Evolutionary conservation across 1,140 invertebrate species (phyloP), one percentile per base, ranked within the genome.

Genomic region (Camponotus vicinus): DNA sequence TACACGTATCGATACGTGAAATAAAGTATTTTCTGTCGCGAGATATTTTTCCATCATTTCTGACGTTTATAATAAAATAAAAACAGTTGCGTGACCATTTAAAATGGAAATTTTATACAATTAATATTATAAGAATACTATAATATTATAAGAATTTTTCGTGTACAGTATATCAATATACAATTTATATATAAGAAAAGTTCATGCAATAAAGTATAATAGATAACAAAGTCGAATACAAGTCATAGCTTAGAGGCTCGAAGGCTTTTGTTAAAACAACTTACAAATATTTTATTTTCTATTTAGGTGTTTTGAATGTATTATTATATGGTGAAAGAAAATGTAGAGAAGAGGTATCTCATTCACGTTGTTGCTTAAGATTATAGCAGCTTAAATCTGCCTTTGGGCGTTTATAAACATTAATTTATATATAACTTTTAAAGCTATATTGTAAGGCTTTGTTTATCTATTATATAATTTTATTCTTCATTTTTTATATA

Each of bases 1-100:
- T 42, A 45, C 34, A 64, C 63, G 63, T 79, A 79, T 79, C 63
- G 45, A 69, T 32, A 79, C n/a, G 34, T 69, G 64, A 79, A 79
- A 79, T 55, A 79, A 79, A 79, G 64, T 34, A 32, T 42, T 34
- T 79, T 69, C 21, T 67, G 9, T 18, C 45, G n/a, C 61, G 37
- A 57, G 45, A 55, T 55, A 79, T n/a, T 69, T 79, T 52, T 79
- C 55, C 42, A 4, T 34, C 15, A 11, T 69, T 40, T 69, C 69
- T n/a, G 34, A 32, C 15, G 27, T 15, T 34, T 27, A 52, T 52
- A 11, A 49, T 52, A 13, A 49, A 52, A 52, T 18, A n/a, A 32
- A 11, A 79, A 49, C 32, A 37, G 9, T 66, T 66, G 32, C 61
- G 13, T n/a, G 42, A 40, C 18, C 8, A 59, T 66, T 64, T 66